Percentiles rank a stretch among this genome's conserved stretches.
These are phyloP conservation scores for Calidris pugnax DNA, from an alignment of 2,113 vertebrate genomes.

Conservation along the genomic window DNA sequence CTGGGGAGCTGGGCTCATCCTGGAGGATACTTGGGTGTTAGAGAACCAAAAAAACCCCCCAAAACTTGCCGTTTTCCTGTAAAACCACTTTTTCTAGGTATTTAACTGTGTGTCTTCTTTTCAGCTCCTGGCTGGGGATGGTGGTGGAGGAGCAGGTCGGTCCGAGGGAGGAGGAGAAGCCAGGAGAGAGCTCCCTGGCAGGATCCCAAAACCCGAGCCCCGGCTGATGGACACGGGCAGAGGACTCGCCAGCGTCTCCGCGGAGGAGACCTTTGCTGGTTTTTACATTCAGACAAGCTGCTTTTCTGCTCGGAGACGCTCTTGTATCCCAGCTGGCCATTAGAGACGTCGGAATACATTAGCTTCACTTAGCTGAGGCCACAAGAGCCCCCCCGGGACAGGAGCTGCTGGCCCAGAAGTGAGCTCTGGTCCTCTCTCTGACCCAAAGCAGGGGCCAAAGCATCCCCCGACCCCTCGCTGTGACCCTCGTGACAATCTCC, in stretches of 20 bases:
- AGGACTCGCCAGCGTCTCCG: neutral
- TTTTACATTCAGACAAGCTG: neutral
- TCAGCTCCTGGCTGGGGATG: neutral
- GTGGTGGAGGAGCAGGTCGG: neutral
- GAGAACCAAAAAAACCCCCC: neutral
- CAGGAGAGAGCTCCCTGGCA: neutral
- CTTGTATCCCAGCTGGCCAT: neutral
- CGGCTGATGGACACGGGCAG: neutral
- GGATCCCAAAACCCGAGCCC: neutral
- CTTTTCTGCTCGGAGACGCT: neutral
- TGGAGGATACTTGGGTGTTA: accelerated
- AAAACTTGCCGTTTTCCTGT: neutral
- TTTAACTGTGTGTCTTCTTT: neutral
- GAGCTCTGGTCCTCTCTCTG: neutral
- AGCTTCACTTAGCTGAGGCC: slow-evolving; percentile 24
- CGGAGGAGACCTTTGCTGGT: neutral
- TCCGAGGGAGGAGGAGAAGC: neutral
- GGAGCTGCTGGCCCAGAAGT: neutral
- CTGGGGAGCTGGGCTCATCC: neutral
- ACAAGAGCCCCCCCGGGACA: neutral
- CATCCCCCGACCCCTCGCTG: neutral
- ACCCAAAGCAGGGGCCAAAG: neutral
- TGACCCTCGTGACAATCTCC: neutral
- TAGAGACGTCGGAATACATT: neutral
- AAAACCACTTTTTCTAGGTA: neutral